Evolutionary conservation across 2,113 vertebrate species (phyloP).

Genomic region (Progne subis): DNA sequence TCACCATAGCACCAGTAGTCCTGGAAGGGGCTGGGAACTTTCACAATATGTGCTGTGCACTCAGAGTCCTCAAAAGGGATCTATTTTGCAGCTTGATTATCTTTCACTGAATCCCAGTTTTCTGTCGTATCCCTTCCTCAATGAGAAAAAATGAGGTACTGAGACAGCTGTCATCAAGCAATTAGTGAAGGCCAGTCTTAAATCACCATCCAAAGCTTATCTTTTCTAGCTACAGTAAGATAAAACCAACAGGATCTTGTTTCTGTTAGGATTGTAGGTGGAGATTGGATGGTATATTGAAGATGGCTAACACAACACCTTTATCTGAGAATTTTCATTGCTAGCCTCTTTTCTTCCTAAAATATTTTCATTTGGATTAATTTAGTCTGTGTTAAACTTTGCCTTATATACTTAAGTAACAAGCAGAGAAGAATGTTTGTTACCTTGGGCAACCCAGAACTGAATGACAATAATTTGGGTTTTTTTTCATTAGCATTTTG

Average conservation of each 20-base stretch:
- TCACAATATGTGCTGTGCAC: neutral
- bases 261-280: neutral
- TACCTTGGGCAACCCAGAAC: neutral
- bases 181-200: neutral
- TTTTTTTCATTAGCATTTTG: neutral
- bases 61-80: neutral
- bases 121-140: neutral
- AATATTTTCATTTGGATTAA: neutral
- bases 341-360: neutral
- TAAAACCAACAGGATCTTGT: neutral
- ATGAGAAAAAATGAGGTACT: neutral
- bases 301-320: neutral
- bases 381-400: neutral
- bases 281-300: neutral
- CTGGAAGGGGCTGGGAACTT: neutral
- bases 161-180: neutral
- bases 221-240: neutral
- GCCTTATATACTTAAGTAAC: neutral
- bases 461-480: neutral
- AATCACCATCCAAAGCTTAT: neutral
- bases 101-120: neutral
- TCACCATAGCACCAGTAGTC: constrained; percentile 21
- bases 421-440: neutral
- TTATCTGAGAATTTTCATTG: neutral
- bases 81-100: neutral